Evolutionary conservation across 2,797 vertebrate genomes (phyloP).

Genomic region (Lacerta viridis): DNA sequence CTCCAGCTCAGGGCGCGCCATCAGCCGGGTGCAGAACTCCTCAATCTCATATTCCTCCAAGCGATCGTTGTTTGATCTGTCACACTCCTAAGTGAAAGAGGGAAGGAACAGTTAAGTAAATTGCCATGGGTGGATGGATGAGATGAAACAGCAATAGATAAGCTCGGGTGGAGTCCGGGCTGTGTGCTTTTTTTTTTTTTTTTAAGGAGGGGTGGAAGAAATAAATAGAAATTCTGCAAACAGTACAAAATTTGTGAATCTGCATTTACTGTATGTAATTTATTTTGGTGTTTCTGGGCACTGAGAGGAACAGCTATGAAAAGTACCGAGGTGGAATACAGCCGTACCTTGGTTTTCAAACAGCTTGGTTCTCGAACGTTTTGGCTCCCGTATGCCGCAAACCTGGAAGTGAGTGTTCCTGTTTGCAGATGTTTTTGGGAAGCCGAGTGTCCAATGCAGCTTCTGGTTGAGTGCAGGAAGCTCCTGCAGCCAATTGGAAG

Average conservation of each 20-base stretch:
- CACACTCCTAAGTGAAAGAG: constrained; percentile 85
- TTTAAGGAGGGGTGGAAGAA: background rate
- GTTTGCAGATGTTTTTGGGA: no score
- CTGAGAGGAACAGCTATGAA: background rate
- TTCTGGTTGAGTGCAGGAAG: no score
- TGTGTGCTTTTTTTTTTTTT: background rate
- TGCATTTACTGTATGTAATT: no score
- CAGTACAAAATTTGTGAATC: background rate
- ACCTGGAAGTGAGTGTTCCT: no score
- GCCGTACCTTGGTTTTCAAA: no score
- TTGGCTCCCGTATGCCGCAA: no score
- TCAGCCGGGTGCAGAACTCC: constrained; percentile 91
- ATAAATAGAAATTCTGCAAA: background rate
- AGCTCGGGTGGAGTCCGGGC: no score
- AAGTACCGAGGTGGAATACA: no score
- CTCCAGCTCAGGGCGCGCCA: constrained; percentile 93
- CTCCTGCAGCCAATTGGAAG: no score
- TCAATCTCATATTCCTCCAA: constrained; percentile 93
- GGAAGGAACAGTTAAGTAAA: background rate
- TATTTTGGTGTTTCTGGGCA: background rate
- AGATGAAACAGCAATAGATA: background rate
- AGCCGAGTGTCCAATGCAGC: no score
- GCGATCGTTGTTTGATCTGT: constrained; percentile 86
- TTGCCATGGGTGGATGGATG: background rate
- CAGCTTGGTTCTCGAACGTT: no score